These are phyloP conservation scores for Neopipo cinnamomea DNA, from an alignment of 2,113 vertebrate species.

Conservation along the genomic window DNA sequence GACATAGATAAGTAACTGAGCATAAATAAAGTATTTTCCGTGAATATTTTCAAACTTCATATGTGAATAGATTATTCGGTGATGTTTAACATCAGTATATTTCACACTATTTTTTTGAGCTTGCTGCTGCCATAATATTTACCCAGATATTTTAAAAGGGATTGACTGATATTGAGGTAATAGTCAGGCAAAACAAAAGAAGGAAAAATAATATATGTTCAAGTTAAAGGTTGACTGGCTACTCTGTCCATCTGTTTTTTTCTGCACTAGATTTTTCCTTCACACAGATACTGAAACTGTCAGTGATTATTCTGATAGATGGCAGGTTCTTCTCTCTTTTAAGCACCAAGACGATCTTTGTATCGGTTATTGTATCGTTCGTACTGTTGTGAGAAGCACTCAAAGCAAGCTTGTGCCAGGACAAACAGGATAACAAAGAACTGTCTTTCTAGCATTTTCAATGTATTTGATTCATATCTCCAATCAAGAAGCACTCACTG, in stretches of 20 bases:
- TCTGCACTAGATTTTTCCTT: neutral
- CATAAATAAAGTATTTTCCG: neutral
- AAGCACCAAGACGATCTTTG: neutral
- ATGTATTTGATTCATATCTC: neutral
- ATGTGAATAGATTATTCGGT: neutral
- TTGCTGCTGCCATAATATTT: neutral
- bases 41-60: neutral
- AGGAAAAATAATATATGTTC: neutral
- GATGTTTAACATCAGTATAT: neutral
- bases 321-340: neutral
- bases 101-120: neutral
- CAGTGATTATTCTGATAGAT: conserved; percentile 14
- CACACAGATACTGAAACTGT: neutral
- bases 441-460: neutral
- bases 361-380: neutral
- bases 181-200: neutral
- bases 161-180: neutral
- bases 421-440: neutral
- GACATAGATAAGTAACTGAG: neutral
- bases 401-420: neutral
- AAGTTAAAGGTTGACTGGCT: neutral
- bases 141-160: neutral
- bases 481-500: neutral
- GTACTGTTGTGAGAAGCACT: neutral
- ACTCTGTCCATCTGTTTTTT: neutral